phyloP scores from a whole-genome alignment of 1,140 invertebrate genomes.

The Dreissena polymorpha region DNA sequence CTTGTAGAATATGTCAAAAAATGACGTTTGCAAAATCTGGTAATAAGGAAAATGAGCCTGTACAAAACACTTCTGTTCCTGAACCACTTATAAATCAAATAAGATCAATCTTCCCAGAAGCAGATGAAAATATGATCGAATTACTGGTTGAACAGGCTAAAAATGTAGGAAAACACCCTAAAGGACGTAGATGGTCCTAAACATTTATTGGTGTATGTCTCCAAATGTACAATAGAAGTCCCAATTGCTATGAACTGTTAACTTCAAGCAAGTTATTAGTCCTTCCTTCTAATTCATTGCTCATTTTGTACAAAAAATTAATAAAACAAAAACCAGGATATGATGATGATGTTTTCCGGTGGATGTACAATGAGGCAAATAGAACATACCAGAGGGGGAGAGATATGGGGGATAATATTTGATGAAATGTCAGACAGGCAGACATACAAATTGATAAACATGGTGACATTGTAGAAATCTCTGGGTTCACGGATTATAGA shows the following conservation, averaged over 20 bases:
- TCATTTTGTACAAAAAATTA: conserved; percentile 18
- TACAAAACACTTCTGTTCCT: background rate
- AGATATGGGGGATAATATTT: conserved; percentile 4
- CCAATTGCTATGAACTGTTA: background rate
- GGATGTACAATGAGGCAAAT: conserved; percentile 17
- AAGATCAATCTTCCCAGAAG: background rate
- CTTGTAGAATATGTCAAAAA: background rate
- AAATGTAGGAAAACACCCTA: background rate
- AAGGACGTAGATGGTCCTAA: background rate
- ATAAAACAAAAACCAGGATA: conserved; percentile 26
- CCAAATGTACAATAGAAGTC: no score
- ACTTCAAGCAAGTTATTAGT: background rate
- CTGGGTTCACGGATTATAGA: no score
- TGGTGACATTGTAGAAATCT: no score
- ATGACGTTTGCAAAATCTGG: background rate
- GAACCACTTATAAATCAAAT: background rate
- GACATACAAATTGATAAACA: no score
- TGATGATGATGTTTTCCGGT: background rate
- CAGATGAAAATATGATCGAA: no score
- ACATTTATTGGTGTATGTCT: background rate
- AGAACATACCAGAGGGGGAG: conserved; percentile 12
- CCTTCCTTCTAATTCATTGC: background rate
- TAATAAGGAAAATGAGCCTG: no score
- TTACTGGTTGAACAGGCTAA: conserved; percentile 2
- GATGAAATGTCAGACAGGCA: conserved; percentile 20